Evolutionary conservation across 2,113 vertebrate genomes (phyloP).

Genomic region (Oreocharis arfaki): DNA sequence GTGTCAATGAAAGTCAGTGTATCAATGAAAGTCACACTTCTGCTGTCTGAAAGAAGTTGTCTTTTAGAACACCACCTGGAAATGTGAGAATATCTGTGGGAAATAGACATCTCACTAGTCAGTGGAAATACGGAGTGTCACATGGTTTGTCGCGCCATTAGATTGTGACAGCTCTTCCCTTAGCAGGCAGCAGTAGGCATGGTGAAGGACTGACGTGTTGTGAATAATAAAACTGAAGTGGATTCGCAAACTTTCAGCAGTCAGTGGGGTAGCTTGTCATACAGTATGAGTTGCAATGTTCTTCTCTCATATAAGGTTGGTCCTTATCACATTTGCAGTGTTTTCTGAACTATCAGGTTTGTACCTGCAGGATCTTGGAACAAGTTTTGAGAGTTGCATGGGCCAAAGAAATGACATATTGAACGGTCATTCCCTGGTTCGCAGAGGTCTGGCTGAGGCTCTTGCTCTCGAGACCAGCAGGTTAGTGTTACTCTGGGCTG

Average conservation of each 20-base stretch:
- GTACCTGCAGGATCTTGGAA: background rate
- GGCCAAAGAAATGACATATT: background rate
- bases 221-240: background rate
- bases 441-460: background rate
- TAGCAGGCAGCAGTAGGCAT: background rate
- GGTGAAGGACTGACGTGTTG: background rate
- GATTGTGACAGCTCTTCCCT: background rate
- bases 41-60: background rate
- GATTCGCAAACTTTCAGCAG: background rate
- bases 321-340: background rate
- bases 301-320: background rate
- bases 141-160: background rate
- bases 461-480: background rate
- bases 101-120: background rate
- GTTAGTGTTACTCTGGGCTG: background rate
- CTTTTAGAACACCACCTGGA: background rate
- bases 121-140: background rate
- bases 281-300: background rate
- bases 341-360: background rate
- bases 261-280: background rate
- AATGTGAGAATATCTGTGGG: background rate
- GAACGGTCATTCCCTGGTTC: background rate
- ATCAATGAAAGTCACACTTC: background rate
- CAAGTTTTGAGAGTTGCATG: background rate
- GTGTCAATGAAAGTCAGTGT: background rate